Base-by-base conservation (phyloP, 2,888 invertebrate species). In the Archips xylosteana region DNA sequence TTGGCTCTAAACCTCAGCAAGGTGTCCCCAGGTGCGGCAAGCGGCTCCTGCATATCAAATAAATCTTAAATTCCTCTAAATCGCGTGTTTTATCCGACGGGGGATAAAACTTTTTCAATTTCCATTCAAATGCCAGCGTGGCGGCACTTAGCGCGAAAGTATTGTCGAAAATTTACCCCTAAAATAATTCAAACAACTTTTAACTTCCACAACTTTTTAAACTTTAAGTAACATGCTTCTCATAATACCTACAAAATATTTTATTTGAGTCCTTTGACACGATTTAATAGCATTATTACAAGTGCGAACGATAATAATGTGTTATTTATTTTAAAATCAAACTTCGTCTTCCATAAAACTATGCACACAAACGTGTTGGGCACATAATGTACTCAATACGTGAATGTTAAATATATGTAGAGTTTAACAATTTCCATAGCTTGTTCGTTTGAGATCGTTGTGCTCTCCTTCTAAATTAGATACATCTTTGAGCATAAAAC, bases 21-120 rank as follows among this genome's bases (percentile, higher is more conserved):
- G 13, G 32, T 45, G 63, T 49, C 68, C 63, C 57, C 59, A 49
- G 63, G 57, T 57, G 68, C 62, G 45, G 59, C 63, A 47, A 47
- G 68, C 62, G 45, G 59, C 63, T 68, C 64, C 63, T 64, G 68
- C 68, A 59, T 68, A 75, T 80, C 76, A 79, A 78, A 84, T 82
- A 82, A 80, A 83, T 84, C 78, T 78, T 77, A 75, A 78, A 80
- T 76, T 74, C 78, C 77, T 81, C 79, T 84, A 84, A 87, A 86
- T 84, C 83, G 79, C 80, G 83, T 87, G 83, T 87, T 84, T 83
- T 87, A 84, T 84, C 83, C 83, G 77, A 77, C 79, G 69, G 76
- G 83, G 83, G 82, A 82, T 80, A 80, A 89, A 91, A 92, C 89
- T 91, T 92, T 92, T 91, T 91, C 90, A 89, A 92, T 91, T 90